Conservation (phyloP, 2,113 vertebrate genomes). For the Suricata suricatta region DNA sequence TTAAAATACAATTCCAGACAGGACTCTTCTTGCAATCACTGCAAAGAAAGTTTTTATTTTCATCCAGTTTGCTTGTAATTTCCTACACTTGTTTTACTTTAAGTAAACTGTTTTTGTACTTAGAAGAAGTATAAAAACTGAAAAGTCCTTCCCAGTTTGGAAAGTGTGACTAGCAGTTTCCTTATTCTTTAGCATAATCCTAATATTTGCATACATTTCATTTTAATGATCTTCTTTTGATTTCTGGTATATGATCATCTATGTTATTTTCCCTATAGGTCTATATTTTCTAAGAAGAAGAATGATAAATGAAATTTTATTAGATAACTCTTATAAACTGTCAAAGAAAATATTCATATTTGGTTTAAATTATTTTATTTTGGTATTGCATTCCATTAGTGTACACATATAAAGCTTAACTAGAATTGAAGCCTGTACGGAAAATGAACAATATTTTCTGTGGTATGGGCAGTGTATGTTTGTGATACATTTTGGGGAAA, state of each 20-base stretch:
- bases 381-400: not conserved
- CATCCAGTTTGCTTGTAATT: not conserved
- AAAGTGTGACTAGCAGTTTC: constrained; percentile 16
- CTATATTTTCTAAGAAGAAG: not conserved
- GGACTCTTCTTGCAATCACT: not conserved
- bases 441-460: not conserved
- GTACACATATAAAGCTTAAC: not conserved
- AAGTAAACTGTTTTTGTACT: not conserved
- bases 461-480: not conserved
- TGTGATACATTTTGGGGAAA: not conserved
- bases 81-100: not conserved
- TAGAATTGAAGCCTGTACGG: not conserved
- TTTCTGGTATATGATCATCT: not conserved
- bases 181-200: not conserved
- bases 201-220: not conserved
- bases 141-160: not conserved
- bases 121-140: not conserved
- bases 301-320: not conserved
- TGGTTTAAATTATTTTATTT: constrained; percentile 11
- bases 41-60: not conserved
- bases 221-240: not conserved
- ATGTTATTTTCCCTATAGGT: not conserved
- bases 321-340: not conserved
- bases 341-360: not conserved
- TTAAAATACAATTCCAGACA: not conserved